Conservation (phyloP, 2,888 invertebrate species). For the Laspeyria flexula region DNA sequence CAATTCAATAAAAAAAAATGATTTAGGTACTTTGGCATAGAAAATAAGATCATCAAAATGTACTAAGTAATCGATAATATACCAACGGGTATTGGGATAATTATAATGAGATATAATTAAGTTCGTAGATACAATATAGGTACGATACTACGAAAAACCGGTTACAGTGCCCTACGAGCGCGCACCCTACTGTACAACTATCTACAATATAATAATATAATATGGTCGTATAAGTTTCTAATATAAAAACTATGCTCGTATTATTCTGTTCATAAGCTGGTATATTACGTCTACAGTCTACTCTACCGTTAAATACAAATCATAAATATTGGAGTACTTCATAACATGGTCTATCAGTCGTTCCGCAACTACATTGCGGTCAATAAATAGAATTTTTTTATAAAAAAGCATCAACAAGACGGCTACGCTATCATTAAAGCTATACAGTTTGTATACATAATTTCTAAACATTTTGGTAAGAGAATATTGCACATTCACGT, state of each 20-base stretch:
- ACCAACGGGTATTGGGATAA: conserved; percentile 33
- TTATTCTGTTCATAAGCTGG: conserved; percentile 74
- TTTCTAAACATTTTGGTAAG: conserved; percentile 81
- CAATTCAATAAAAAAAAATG: conserved; percentile 22
- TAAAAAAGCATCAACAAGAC: conserved; percentile 85
- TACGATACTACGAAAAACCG: conserved; percentile 49
- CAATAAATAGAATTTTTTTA: conserved; percentile 81
- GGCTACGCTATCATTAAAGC: conserved; percentile 83
- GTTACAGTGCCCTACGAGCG: conserved; percentile 51
- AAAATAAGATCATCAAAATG: conserved; percentile 31
- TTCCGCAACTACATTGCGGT: conserved; percentile 79
- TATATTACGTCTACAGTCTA: conserved; percentile 62
- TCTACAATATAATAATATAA: conserved; percentile 57
- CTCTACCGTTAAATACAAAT: conserved; percentile 75
- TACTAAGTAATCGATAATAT: conserved; percentile 31
- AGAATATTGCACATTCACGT: conserved; percentile 82
- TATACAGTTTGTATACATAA: conserved; percentile 84
- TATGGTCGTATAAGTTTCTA: conserved; percentile 70
- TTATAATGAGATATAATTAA: conserved; percentile 23
- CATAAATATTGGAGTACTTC: conserved; percentile 80
- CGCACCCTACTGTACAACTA: conserved; percentile 54
- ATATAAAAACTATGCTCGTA: conserved; percentile 80
- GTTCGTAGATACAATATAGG: conserved; percentile 37
- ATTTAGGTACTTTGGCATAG: conserved; percentile 39
- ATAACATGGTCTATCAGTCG: conserved; percentile 81